Evolutionary conservation across 2,113 vertebrate genomes (phyloP), one percentile per base, ranked within the genome.

Genomic region (Paralichthys olivaceus): DNA sequence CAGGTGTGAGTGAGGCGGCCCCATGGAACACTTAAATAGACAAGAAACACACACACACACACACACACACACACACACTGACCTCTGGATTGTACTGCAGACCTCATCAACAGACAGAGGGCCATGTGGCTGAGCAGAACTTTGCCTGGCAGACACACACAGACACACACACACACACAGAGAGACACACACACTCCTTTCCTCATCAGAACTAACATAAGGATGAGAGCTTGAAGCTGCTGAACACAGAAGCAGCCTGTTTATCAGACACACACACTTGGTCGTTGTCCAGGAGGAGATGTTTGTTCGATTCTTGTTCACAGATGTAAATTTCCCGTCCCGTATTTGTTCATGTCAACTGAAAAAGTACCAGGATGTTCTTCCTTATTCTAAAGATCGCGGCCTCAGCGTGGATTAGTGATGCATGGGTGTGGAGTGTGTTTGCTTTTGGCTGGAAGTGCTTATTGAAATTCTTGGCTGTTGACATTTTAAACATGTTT

Each of bases 51-150:
- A 51, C 37, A 69, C 58, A 45, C 23, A 60, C 25, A 43, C 51
- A 54, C 66, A 6, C 49, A 45, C 23, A 60, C 25, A 43, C 51
- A 54, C 66, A 6, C 49, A 68, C n/a, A 53, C 29, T 56, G 69
- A 81, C 75, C 58, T 77, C 70, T 26, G 3, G 56, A 66, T 64
- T 8, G 3, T 56, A 26, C 32, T 34, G 32, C 69, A 72, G 40
- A 49, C 62, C 14, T 59, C 45, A 71, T 59, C 79, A 75, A 81
- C 64, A 88, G 78, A 84, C 80, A 63, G 76, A 84, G 40, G 56
- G 79, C 61, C 73, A 59, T 87, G 85, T 79, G 70, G 77, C 64
- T 17, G 43, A 32, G 47, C 61, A 77, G 73, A 73, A 58, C 54
- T 29, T 61, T 58, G 37, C 75, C 75, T 66, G 66, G 64, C 72